phyloP scores from a whole-genome alignment of 1,140 invertebrate genomes.

The Adelges cooleyi region DNA sequence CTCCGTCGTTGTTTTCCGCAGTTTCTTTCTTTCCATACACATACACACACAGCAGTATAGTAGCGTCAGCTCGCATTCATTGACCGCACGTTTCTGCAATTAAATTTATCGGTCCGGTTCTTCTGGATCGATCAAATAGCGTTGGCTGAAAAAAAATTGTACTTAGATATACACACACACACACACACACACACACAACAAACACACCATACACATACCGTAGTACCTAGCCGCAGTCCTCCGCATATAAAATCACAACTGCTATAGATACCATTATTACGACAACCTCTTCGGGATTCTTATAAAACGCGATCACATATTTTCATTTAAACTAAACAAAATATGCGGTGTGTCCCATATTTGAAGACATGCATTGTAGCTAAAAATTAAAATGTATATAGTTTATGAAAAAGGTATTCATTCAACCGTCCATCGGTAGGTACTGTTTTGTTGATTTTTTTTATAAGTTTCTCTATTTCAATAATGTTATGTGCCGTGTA shows the following conservation, averaged over 20 bases:
- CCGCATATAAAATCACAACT: conserved; percentile 9
- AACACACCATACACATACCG: neutral
- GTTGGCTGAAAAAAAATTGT: neutral
- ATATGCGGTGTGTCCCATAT: too few relatives aligned
- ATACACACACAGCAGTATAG: neutral
- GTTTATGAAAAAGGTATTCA: too few relatives aligned
- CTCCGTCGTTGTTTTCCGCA: too few relatives aligned
- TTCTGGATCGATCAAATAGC: conserved; percentile 22
- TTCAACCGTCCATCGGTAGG: too few relatives aligned
- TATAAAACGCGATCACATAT: neutral
- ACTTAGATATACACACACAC: neutral
- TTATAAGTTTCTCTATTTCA: too few relatives aligned
- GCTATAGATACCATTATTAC: conserved; percentile 7
- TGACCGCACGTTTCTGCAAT: conserved; percentile 23
- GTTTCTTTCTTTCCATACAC: too few relatives aligned
- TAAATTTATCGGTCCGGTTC: conserved; percentile 27
- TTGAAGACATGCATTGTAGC: too few relatives aligned
- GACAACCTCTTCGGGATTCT: neutral
- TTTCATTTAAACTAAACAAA: neutral
- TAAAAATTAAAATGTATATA: too few relatives aligned
- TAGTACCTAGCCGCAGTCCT: neutral
- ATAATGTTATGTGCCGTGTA: too few relatives aligned
- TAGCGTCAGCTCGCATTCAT: neutral
- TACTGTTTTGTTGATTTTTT: too few relatives aligned
- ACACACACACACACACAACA: neutral